Percentiles rank a stretch among this genome's conserved stretches.
Conservation (phyloP, 2,113 vertebrate genomes). For the Cheilinus undulatus region DNA sequence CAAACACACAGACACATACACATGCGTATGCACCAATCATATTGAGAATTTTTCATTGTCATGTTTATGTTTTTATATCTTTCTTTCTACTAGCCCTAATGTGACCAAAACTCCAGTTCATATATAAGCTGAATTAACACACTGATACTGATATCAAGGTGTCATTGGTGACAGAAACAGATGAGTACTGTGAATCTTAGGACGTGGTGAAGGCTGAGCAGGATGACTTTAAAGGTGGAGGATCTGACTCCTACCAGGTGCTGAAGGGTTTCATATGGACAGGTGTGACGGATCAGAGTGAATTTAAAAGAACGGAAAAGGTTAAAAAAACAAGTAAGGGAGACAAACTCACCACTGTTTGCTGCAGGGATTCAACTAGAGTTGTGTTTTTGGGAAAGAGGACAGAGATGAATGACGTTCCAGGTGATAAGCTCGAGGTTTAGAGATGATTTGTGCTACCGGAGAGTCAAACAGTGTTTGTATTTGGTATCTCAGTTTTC, state of each 20-base stretch:
- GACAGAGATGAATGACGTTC: constrained; percentile 8
- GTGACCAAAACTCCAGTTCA: constrained; percentile 41
- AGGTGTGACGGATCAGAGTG: not conserved
- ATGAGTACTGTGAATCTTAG: constrained; percentile 14
- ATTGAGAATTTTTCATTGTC: constrained; percentile 8
- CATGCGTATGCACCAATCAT: constrained; percentile 3
- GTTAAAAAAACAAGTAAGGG: not conserved
- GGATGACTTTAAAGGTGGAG: not conserved
- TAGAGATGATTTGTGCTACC: not conserved
- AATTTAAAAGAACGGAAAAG: not conserved
- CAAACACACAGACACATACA: constrained; percentile 19
- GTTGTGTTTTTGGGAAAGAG: not conserved
- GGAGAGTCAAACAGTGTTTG: not conserved
- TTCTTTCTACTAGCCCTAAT: constrained; percentile 25
- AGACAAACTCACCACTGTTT: not conserved
- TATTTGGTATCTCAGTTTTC: not conserved
- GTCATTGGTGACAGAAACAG: constrained; percentile 6
- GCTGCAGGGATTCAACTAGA: not conserved
- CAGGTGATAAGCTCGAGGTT: constrained; percentile 18
- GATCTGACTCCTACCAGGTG: not conserved
- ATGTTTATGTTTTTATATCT: constrained; percentile 16
- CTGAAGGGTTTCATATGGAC: no score
- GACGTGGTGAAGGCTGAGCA: not conserved
- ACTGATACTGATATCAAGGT: not conserved
- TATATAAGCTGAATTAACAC: constrained; percentile 1